Base-by-base conservation (phyloP, 2,888 invertebrate species). In the Aleiodes alternator region DNA sequence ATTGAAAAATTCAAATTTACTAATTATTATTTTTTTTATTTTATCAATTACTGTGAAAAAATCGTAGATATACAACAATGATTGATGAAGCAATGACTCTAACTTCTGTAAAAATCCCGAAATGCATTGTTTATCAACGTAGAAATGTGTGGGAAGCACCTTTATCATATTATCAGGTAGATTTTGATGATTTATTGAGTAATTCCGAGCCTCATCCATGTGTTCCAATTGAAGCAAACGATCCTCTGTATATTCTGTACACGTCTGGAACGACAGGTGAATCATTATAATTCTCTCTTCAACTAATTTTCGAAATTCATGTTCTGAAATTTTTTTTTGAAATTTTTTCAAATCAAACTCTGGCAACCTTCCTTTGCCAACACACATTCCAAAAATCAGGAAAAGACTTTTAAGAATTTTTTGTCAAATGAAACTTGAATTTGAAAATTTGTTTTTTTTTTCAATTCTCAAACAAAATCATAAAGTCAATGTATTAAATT, bases 171-270 rank as follows among this genome's bases (percentile, higher is more conserved):
- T 90, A 93, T 50, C 97, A 98, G 86, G 91, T 95, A 43, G 91
- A 94, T 72, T 98, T 97, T 96, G 92, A 94, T 3, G 94, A 95
- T 23, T 94, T 95, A 0, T 82, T 96, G 73, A 90, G 90, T 74
- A 90, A 92, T 76, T 92, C 93, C 0, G 92, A 92, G 4, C 94
- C 95, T 0, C 94, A 94, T 69, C 94, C 95, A 1, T 97, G 97
- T 86, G 95, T 97, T 0, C 92, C 97, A 0, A 94, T 97, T 0
- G 95, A 96, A 83, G 95, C 98, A 0, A 97, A 96, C 83, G 96
- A 97, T 83, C 97, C 98, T 0, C 90, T 98, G 9, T 98, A 98
- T 85, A 94, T 98, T 77, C 91, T 98, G 4, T 98, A 98, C 87
- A 98, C 98, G 0, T 98, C 98, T 3, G 96, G 96, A 79, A 95